Percentiles rank a stretch among this genome's conserved stretches.
phyloP scores from a whole-genome alignment of 2,113 vertebrate species.

The Calyptomena viridis region DNA sequence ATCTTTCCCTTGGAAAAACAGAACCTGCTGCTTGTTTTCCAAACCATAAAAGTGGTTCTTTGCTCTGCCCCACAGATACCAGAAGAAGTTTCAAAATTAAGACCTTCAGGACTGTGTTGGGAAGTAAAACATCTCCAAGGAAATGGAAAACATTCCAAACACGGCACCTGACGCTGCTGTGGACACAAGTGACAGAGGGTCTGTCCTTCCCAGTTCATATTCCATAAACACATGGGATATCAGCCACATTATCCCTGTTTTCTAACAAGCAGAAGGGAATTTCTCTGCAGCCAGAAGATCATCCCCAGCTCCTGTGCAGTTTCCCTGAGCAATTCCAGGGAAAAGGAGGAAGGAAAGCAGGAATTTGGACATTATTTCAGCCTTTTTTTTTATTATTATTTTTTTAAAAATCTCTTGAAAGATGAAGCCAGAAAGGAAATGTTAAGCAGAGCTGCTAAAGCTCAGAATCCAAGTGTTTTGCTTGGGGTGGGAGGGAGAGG shows the following conservation, averaged over 20 bases:
- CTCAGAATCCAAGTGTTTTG: conserved; percentile 28
- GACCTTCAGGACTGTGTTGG: conserved; percentile 1
- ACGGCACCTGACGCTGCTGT: not conserved
- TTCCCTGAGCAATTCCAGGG: conserved; percentile 13
- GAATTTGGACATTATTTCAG: conserved; percentile 30
- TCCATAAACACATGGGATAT: not conserved
- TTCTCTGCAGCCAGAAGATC: conserved; percentile 16
- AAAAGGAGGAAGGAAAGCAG: not conserved
- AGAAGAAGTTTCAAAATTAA: conserved; percentile 35
- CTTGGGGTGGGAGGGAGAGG: not conserved
- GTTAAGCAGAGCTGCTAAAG: conserved; percentile 27
- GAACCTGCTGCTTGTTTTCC: not conserved
- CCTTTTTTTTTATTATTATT: not conserved
- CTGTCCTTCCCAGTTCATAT: not conserved
- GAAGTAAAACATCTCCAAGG: not conserved
- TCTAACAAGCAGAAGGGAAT: conserved; percentile 30
- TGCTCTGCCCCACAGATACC: conserved; percentile 63
- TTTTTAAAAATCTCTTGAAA: not conserved
- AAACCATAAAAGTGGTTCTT: not conserved
- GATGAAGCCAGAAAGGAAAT: conserved; percentile 19
- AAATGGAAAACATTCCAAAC: not conserved
- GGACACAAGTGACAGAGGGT: not conserved
- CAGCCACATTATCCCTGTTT: not conserved
- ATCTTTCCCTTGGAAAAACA: not conserved
- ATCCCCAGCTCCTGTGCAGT: conserved; percentile 32